phyloP scores from a whole-genome alignment of 2,888 invertebrate species.

The Coelinius sp. region DNA sequence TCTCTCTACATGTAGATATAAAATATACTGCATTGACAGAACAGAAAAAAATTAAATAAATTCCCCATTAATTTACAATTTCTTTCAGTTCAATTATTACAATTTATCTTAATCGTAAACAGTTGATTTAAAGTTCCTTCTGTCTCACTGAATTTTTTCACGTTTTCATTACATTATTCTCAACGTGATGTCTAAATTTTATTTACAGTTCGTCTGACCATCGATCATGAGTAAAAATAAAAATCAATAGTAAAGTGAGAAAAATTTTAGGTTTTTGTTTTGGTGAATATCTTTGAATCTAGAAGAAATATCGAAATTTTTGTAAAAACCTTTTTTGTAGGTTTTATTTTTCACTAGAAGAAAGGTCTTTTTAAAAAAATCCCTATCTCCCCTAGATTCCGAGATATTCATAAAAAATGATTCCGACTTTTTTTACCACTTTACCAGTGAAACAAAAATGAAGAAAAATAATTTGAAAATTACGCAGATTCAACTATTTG shows the following conservation, averaged over 20 bases:
- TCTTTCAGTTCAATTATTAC: conserved; percentile 32
- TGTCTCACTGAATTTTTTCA: not conserved
- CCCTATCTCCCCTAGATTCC: too few relatives aligned
- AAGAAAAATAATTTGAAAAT: not conserved
- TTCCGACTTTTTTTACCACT: too few relatives aligned
- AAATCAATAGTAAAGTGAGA: not conserved
- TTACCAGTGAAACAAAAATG: not conserved
- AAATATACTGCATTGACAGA: conserved; percentile 16
- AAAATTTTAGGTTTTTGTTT: not conserved
- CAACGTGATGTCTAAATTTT: not conserved
- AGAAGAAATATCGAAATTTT: too few relatives aligned
- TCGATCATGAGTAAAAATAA: not conserved
- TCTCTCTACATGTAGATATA: conserved; percentile 27
- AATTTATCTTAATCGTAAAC: conserved; percentile 35
- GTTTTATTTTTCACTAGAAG: too few relatives aligned
- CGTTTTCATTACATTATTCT: not conserved
- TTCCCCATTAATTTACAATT: conserved; percentile 22
- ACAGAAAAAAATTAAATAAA: not conserved
- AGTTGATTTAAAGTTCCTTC: not conserved
- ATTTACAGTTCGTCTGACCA: conserved; percentile 4
- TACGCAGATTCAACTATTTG: not conserved
- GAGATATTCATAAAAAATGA: too few relatives aligned
- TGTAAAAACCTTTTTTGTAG: too few relatives aligned
- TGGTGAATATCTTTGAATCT: not conserved
- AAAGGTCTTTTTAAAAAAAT: too few relatives aligned